Evolutionary conservation across 2,888 invertebrate genomes (phyloP), one percentile per base, ranked within the genome.

Genomic region (Drosophila prolongata): DNA sequence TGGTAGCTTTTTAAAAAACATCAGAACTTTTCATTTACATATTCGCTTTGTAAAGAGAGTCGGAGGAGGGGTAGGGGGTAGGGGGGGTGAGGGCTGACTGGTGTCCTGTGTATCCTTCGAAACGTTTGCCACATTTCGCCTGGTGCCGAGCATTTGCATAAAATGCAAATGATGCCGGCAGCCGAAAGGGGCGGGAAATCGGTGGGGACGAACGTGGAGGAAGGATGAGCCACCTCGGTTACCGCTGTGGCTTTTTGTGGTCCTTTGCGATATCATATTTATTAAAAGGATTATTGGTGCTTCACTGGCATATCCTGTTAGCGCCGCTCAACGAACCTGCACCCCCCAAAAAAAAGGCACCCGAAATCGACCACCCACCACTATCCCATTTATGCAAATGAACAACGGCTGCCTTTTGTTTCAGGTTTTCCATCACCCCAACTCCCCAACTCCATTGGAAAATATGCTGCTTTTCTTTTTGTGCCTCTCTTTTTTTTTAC

Each of bases 231-330:
- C 44, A 53, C 56, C 46, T 46, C 64, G 46, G 62, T 74, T 73
- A 52, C 69, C 78, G 66, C 71, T 83, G 79, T 76, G 85, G 89
- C 85, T 89, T 89, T 89, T 68, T 87, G 89, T 81, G 89, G 83
- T 87, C 89, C 87, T 87, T 89, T 90, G 88, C 88, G 90, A 90
- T 91, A 91, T 90, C 89, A 90, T 90, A 90, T 90, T 91, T 90
- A 90, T 89, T 89, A 90, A 90, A 90, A 90, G 91, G 90, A 91
- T 90, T 90, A 91, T 90, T 90, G 91, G 87, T 90, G 89, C 87
- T 90, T 89, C 82, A 83, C 89, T 81, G 85, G 71, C 76, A 82
- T 85, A 90, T 90, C 90, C 91, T 90, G 91, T 88, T 82, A 85
- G 89, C 89, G 78, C 72, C 79, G 81, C 74, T 64, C 77, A 47